Percentiles rank a stretch among this genome's conserved stretches.
Conservation (phyloP, 2,113 vertebrate genomes). For the Hypanus sabinus region DNA sequence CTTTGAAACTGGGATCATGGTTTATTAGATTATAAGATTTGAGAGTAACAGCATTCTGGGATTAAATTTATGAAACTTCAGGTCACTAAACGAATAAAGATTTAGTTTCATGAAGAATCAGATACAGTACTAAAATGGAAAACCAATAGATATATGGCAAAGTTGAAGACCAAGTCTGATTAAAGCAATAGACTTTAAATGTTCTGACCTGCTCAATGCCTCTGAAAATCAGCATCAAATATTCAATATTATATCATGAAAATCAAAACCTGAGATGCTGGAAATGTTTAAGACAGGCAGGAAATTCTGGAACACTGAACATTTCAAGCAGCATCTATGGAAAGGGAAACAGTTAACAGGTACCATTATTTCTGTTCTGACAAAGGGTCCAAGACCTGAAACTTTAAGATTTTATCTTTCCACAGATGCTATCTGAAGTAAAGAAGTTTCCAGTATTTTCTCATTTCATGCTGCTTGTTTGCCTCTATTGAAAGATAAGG, state of each 20-base stretch:
- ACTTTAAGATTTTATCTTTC: too few species aligned
- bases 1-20: constrained; percentile 6
- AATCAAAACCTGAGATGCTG: neutral
- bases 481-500: too few species aligned
- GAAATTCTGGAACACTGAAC: too few species aligned
- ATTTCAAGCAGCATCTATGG: too few species aligned
- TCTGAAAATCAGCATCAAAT: neutral
- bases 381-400: too few species aligned
- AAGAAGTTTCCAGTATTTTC: too few species aligned
- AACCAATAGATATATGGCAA: neutral
- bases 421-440: too few species aligned
- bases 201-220: neutral
- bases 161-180: neutral
- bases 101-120: neutral
- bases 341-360: too few species aligned
- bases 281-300: too few species aligned
- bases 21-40: neutral
- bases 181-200: neutral
- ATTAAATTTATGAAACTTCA: constrained; percentile 16
- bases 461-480: too few species aligned
- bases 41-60: neutral
- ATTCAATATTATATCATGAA: neutral
- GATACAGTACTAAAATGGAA: neutral
- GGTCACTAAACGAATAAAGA: neutral
- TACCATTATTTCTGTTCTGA: too few species aligned